Percentiles rank a stretch among this genome's conserved stretches.
Conservation (phyloP, 2,888 invertebrate genomes). For the Andricus curvator region DNA sequence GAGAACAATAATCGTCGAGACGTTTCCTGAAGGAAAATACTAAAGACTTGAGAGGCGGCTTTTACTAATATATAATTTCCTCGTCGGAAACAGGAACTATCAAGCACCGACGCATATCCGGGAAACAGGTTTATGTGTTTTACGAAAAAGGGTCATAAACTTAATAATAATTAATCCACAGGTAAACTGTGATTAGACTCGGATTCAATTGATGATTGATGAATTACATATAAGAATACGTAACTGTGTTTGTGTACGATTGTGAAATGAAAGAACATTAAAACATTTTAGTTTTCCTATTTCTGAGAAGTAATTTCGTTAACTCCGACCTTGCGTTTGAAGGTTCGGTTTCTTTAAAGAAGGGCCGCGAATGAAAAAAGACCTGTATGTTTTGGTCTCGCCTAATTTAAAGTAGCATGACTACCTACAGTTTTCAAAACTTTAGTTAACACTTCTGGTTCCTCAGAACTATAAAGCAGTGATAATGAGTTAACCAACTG, state of each 20-base stretch:
- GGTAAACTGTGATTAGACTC: background rate
- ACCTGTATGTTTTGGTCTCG: background rate
- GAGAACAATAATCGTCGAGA: slow-evolving; percentile 1
- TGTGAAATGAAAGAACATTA: background rate
- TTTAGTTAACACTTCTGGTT: background rate
- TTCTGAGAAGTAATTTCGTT: background rate
- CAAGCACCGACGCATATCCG: slow-evolving; percentile 13
- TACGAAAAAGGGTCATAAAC: background rate
- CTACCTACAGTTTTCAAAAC: background rate
- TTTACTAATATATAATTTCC: slow-evolving; percentile 17
- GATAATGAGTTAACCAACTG: slow-evolving; percentile 1
- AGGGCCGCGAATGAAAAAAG: slow-evolving; percentile 8
- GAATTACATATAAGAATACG: background rate
- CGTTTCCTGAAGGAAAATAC: slow-evolving; percentile 26
- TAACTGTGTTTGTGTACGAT: background rate
- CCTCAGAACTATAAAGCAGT: slow-evolving; percentile 1
- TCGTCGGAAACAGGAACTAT: slow-evolving; percentile 17
- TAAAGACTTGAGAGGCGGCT: slow-evolving; percentile 12
- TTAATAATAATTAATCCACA: background rate
- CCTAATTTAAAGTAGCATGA: background rate
- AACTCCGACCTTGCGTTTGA: background rate
- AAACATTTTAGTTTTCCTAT: background rate
- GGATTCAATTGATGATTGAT: background rate
- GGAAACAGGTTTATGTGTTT: background rate
- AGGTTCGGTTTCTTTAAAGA: background rate